Conservation (phyloP, 1,140 invertebrate species). For the Theocolax elegans region DNA sequence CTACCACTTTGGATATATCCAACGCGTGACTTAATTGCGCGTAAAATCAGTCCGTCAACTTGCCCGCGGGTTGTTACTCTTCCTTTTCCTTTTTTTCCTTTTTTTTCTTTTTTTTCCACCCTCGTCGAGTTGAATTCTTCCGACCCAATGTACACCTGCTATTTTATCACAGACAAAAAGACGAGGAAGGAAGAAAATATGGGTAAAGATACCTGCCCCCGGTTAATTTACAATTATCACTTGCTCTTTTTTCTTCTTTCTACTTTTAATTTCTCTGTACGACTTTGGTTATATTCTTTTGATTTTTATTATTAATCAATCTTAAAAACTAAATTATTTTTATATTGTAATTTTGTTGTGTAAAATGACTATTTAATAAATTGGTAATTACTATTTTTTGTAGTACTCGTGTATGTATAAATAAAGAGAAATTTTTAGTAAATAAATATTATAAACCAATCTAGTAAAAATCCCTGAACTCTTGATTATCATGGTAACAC, state of each 20-base stretch:
- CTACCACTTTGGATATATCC: constrained; percentile 44
- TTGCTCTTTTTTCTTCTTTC: neutral
- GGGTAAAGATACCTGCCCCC: neutral
- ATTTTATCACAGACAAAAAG: neutral
- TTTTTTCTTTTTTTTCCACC: neutral
- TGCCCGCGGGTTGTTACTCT: neutral
- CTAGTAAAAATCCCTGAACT: too few relatives aligned
- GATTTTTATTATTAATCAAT: too few relatives aligned
- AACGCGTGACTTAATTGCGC: constrained; percentile 42
- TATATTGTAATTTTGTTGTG: too few relatives aligned
- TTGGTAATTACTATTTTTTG: too few relatives aligned
- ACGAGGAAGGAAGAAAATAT: neutral
- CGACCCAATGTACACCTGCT: neutral
- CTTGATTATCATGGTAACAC: too few relatives aligned
- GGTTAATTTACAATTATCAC: neutral
- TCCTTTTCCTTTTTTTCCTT: neutral
- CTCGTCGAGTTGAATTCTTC: neutral
- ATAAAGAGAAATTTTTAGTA: too few relatives aligned
- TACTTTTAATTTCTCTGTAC: too few relatives aligned
- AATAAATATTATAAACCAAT: too few relatives aligned
- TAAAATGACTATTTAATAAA: too few relatives aligned
- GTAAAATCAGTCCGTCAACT: constrained; percentile 45
- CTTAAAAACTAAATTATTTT: too few relatives aligned
- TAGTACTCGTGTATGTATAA: too few relatives aligned
- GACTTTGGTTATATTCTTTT: too few relatives aligned